Conservation (phyloP, 1,140 invertebrate species). For the Laupala kohalensis region DNA sequence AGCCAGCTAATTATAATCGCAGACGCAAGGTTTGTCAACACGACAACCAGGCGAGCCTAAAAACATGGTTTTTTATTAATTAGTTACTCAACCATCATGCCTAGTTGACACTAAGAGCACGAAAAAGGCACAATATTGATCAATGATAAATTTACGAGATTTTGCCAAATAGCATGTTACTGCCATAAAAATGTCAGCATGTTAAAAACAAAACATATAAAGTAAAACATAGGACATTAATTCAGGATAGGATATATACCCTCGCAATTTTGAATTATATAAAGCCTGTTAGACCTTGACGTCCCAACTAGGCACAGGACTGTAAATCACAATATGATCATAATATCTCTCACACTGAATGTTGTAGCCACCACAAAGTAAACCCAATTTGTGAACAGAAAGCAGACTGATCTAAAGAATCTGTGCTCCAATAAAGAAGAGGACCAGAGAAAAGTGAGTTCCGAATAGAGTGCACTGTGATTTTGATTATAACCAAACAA, state of each 20-base stretch:
- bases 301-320: neutral
- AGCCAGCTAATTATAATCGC: constrained; percentile 7
- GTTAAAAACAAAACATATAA: neutral
- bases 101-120: neutral
- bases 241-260: neutral
- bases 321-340: neutral
- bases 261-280: neutral
- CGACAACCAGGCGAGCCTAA: neutral
- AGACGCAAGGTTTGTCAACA: neutral
- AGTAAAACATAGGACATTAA: neutral
- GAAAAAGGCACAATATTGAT: neutral
- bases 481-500: neutral
- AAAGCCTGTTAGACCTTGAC: neutral
- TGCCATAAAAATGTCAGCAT: neutral
- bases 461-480: neutral
- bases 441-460: neutral
- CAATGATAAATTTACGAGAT: neutral
- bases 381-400: neutral
- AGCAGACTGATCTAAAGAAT: neutral
- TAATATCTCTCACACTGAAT: neutral
- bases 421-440: neutral
- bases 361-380: neutral
- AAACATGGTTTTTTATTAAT: neutral
- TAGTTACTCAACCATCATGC: neutral
- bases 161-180: neutral